Base-by-base conservation (phyloP, 2,113 vertebrate genomes). In the Neotoma lepida region DNA sequence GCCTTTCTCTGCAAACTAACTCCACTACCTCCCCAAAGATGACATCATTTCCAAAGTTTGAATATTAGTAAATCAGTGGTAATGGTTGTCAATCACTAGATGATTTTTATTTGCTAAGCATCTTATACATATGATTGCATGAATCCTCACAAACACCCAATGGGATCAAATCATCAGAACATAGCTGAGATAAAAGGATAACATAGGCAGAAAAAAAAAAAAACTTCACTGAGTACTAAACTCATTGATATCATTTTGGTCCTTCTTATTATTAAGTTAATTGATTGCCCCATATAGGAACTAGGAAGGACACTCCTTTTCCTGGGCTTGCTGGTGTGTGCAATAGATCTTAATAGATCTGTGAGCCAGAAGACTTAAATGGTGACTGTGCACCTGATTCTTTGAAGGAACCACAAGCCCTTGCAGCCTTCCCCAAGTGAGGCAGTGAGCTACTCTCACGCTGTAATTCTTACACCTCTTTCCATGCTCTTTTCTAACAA, bases 201-300 rank as follows among this genome's bases (percentile, higher is more conserved):
- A 71, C n/a, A 64, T 14, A 78, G 2, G n/a, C 93, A 24, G 80
- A 41, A 92, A 78, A 35, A 41, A 68, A 26, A 63, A 5, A 63
- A 63, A 64, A 63, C 22, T 54, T 90, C 81, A 71, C 15, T 71
- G 88, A 91, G 49, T 17, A 82, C 46, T 87, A 81, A 96, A 87
- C 54, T 30, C 51, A 15, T 84, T 87, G 58, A 82, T 46, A 64
- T 78, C 63, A 73, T 95, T 88, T 30, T 74, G 26, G 44, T 93
- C 58, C 84, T 82, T 95, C 20, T 56, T 82, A 54, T 73, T 94
- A 81, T 76, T 92, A 61, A 95, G 58, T 76, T 88, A 87, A 93
- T 92, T 89, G 63, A 84, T 90, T 90, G 73, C 33, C 73, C 88
- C 77, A 35, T 78, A 63, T 41, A 86, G 64, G 35, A 2, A 44